Percentiles rank a stretch among this genome's conserved stretches.
phyloP scores from a whole-genome alignment of 2,113 vertebrate species.

The Anarhynchus alexandrinus region DNA sequence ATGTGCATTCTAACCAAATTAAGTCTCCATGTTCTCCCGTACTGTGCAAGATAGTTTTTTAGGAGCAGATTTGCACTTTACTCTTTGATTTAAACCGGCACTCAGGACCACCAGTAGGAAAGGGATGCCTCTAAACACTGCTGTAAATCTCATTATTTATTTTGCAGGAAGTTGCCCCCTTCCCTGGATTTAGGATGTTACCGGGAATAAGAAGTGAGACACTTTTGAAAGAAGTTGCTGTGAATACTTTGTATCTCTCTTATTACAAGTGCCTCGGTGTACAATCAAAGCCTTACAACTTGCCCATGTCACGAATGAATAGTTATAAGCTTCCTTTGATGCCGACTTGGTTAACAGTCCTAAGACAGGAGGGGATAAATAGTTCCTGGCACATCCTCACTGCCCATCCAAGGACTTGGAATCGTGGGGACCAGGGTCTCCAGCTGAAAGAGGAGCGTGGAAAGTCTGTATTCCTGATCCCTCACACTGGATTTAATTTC shows the following conservation, averaged over 20 bases:
- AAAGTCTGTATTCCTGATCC: background rate
- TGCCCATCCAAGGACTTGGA: background rate
- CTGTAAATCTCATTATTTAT: background rate
- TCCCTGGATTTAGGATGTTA: background rate
- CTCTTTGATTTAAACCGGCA: background rate
- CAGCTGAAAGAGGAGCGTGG: background rate
- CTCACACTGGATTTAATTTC: background rate
- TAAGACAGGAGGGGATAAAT: background rate
- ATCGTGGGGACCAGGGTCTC: fast-evolving
- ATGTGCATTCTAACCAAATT: background rate
- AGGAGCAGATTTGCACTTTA: background rate
- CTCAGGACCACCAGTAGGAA: background rate
- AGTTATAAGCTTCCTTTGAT: background rate
- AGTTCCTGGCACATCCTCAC: background rate
- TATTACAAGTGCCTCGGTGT: background rate
- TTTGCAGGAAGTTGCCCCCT: background rate
- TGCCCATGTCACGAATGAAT: background rate
- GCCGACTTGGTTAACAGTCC: background rate
- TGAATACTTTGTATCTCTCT: background rate
- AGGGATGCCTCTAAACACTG: background rate
- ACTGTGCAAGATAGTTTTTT: background rate
- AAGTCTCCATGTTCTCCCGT: fast-evolving
- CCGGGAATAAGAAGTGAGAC: background rate
- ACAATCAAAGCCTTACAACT: background rate
- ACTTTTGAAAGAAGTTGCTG: background rate